A percentile compares a stretch with the other conserved stretches of the same genome.
These are phyloP conservation scores for Meda fulgida DNA, from an alignment of 2,797 vertebrate species.

Conservation along the genomic window DNA sequence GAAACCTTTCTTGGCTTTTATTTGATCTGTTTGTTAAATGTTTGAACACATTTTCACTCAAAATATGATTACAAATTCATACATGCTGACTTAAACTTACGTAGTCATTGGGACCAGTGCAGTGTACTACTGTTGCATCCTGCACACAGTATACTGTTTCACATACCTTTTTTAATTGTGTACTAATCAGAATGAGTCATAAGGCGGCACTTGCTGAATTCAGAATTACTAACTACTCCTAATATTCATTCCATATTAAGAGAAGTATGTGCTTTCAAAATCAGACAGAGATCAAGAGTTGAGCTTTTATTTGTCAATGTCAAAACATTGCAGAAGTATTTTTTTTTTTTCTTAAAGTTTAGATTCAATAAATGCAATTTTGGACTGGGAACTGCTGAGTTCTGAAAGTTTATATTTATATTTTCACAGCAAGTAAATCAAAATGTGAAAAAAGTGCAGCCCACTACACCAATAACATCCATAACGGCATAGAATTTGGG, in stretches of 20 bases:
- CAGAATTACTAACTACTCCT: neutral
- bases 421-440: neutral
- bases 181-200: neutral
- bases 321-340: neutral
- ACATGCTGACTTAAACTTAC: neutral
- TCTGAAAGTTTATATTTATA: neutral
- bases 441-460: neutral
- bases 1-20: neutral
- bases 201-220: neutral
- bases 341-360: neutral
- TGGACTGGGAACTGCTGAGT: neutral
- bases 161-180: neutral
- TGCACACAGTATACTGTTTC: neutral
- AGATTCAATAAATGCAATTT: neutral
- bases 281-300: neutral
- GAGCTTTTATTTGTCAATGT: neutral
- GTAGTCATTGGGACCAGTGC: neutral
- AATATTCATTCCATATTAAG: neutral
- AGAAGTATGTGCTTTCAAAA: neutral
- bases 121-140: neutral
- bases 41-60: neutral
- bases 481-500: neutral
- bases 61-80: too few relatives aligned
- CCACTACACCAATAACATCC: neutral
- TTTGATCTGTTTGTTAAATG: neutral